Percentiles rank a stretch among this genome's conserved stretches.
Evolutionary conservation across 53 echinoderm and acorn worm species (phyloP).

Genomic region (Actinopyga echinites): DNA sequence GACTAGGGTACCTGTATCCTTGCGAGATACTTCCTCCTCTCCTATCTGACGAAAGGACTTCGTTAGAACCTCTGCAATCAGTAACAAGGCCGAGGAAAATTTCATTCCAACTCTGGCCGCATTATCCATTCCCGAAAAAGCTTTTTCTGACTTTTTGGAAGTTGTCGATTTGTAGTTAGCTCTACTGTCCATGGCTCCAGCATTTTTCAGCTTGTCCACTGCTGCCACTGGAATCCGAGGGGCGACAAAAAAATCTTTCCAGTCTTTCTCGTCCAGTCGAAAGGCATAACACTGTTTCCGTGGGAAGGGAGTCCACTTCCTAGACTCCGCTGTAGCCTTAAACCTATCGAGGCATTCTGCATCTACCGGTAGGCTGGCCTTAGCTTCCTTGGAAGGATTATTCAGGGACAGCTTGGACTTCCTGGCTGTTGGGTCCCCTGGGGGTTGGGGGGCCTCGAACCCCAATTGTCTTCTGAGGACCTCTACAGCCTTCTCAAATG

Average conservation of each 20-base stretch:
- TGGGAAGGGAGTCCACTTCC: neutral
- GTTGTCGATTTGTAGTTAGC: neutral
- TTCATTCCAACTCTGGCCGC: too few species aligned
- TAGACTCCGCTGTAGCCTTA: too few species aligned
- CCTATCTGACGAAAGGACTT: too few species aligned
- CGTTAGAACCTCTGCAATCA: too few species aligned
- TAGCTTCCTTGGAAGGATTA: neutral
- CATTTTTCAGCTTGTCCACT: neutral
- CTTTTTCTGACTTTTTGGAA: neutral
- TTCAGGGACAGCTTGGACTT: too few species aligned
- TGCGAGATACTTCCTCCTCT: too few species aligned
- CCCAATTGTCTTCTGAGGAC: neutral
- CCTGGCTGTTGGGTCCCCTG: neutral
- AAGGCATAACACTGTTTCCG: neutral
- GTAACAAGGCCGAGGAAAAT: too few species aligned
- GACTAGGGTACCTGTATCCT: too few species aligned
- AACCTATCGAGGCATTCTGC: neutral
- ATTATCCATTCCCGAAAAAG: too few species aligned
- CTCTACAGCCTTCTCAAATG: neutral
- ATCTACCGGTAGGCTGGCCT: neutral
- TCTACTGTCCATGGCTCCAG: too few species aligned
- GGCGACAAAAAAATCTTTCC: neutral
- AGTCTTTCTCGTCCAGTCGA: neutral
- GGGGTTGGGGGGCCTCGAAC: neutral
- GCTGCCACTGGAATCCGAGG: neutral